phyloP scores from a whole-genome alignment of 2,113 vertebrate genomes.

The Dasyurus viverrinus region DNA sequence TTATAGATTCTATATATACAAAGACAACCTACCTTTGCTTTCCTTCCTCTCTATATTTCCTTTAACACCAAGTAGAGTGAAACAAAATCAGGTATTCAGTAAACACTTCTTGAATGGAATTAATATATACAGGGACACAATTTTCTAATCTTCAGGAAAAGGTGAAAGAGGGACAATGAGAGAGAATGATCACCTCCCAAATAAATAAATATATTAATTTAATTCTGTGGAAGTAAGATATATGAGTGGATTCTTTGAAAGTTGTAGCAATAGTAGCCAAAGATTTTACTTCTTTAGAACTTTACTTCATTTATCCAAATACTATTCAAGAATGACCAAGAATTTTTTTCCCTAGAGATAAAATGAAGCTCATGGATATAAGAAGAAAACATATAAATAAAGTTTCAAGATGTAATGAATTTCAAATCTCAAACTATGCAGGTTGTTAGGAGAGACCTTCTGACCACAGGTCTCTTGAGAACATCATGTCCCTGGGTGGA shows the following conservation, averaged over 20 bases:
- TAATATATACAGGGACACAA: neutral
- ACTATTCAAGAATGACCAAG: neutral
- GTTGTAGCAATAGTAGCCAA: neutral
- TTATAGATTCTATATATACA: neutral
- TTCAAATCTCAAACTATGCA: accelerated
- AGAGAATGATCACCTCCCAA: neutral
- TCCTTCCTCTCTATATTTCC: neutral
- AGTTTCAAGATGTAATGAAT: neutral
- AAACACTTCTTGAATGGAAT: neutral
- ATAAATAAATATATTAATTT: neutral
- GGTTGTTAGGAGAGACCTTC: neutral
- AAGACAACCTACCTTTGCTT: neutral
- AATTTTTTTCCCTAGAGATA: neutral
- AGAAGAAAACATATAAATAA: neutral
- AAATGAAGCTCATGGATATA: neutral
- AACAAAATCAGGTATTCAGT: neutral
- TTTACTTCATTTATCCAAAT: neutral
- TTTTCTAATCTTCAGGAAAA: neutral
- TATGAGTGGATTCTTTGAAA: neutral
- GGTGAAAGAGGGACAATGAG: neutral
- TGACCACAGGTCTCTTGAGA: neutral
- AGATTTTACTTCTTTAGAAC: neutral
- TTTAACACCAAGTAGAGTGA: neutral
- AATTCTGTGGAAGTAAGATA: neutral
- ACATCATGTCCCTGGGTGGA: neutral